Base-by-base conservation (phyloP, 2,113 vertebrate species). In the Hippopotamus amphibius region DNA sequence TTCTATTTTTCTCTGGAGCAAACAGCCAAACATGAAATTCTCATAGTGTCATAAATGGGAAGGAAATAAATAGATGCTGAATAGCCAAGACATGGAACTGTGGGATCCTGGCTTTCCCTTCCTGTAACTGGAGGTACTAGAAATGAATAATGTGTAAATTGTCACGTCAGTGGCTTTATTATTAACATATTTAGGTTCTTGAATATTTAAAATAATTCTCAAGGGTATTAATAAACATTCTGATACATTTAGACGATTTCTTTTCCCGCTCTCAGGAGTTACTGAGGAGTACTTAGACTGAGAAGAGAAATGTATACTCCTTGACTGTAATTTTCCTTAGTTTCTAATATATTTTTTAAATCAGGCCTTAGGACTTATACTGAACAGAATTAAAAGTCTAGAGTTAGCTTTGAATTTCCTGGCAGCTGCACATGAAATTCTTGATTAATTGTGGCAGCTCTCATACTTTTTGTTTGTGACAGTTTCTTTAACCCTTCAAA, bases 311-410 rank as follows among this genome's bases (percentile, higher is more conserved):
- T 74, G 22, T 6, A 21, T 90, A 81, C 8, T 66, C 48, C 46
- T 28, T 95, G 46, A 95, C 79, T 91, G n/a, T 81, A 69, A 77
- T 85, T 93, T 96, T 86, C 19, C 53, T 88, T 93, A 76, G 12
- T 83, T 97, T 83, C 84, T 66, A 68, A 57, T 88, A 57, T 33
- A 59, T 88, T 80, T 76, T 91, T 3, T 59, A 95, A 93, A 63
- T 90, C 57, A 72, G 17, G 21, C 55, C 74, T 93, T 63, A 92
- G 55, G 13, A 81, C 26, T 94, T 86, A 57, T 4, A 71, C 15
- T 84, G 55, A 83, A 68, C 59, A 94, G 28, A 86, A 2, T n/a
- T 86, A 71, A 63, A 88, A 65, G 43, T 95, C 82, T 61, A 88
- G 97, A 95, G 30, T 72, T 68, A 93, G 43, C 7, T 82, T 0